Evolutionary conservation across 2,888 invertebrate genomes (phyloP), one percentile per base, ranked within the genome.

Genomic region (Noctua pronuba): DNA sequence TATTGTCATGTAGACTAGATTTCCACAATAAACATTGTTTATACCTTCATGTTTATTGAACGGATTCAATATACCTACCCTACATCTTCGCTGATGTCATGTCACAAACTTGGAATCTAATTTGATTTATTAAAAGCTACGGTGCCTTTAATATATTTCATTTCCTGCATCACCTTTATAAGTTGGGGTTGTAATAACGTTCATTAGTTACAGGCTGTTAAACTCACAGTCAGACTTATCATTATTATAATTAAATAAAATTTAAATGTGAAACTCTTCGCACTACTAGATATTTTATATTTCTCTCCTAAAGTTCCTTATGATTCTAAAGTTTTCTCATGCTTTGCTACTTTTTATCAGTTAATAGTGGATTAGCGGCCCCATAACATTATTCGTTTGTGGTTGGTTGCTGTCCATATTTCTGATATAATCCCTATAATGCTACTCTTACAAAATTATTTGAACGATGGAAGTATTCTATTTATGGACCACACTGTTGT

Each of bases 171-270:
- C 28, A 28, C 28, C 52, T 82, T 68, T 52, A 16, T 21, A 69
- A 66, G 62, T 49, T 84, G 5, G 71, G 60, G 60, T 69, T 73
- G 52, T 73, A 16, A 65, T 68, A 21, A 66, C 31, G 24, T 66
- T 73, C 28, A 83, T 85, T 85, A 81, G 77, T 85, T 49, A 70
- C 85, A 73, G 41, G 11, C 66, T 18, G 62, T 73, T 69, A 66
- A 75, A 6, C 38, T 70, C 76, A 58, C 16, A 62, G 66, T 16
- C n/a, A 35, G 13, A 18, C 21, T 41, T 73, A 65, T 49, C 11
- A 66, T 79, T 38, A 58, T 44, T 52, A 58, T 10, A 21, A 16
- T 24, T n/a, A 38, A 67, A 77, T 52, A 21, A 52, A 10, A 31
- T 49, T 49, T 44, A 21, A 58, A 77, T 46, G 38, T 62, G 21